Conservation (phyloP, 2,888 invertebrate species). For the Xylota sylvarum region DNA sequence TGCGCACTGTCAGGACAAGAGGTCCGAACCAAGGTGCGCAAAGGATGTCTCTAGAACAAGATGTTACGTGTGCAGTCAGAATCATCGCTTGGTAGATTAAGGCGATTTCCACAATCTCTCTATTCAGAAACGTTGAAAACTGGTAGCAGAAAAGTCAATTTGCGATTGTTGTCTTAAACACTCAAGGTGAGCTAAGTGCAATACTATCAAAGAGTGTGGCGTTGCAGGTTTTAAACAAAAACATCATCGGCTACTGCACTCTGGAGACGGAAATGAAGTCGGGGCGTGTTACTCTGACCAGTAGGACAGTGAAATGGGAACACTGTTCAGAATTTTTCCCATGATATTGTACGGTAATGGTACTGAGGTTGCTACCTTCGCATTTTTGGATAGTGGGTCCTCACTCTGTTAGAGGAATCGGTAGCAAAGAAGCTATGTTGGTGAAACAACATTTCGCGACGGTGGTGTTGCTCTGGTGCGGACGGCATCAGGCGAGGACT, state of each 20-base stretch:
- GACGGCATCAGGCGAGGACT: conserved; percentile 2
- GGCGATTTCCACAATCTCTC: conserved; percentile 2
- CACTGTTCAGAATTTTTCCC: conserved; percentile 21
- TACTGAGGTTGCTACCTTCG: conserved; percentile 8
- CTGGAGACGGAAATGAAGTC: background rate
- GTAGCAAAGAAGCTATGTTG: background rate
- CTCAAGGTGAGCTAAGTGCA: conserved; percentile 6
- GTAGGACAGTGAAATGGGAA: background rate
- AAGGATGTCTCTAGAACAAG: background rate
- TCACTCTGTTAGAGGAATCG: conserved; percentile 31
- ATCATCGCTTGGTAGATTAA: too few species aligned
- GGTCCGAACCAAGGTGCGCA: too few species aligned
- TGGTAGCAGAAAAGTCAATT: conserved; percentile 7
- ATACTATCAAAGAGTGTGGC: conserved; percentile 4
- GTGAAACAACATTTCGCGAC: conserved; percentile 9
- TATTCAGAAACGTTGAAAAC: background rate
- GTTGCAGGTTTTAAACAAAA: conserved; percentile 9
- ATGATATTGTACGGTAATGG: conserved; percentile 27
- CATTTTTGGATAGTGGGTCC: conserved; percentile 9
- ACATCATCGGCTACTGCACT: conserved; percentile 22
- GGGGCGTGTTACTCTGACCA: conserved; percentile 16
- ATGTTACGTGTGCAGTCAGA: background rate
- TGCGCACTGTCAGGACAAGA: too few species aligned
- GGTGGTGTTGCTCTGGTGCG: background rate
- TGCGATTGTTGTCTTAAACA: conserved; percentile 12